Evolutionary conservation across 2,888 invertebrate species (phyloP), one percentile per base, ranked within the genome.

Genomic region (Eledona agricola): DNA sequence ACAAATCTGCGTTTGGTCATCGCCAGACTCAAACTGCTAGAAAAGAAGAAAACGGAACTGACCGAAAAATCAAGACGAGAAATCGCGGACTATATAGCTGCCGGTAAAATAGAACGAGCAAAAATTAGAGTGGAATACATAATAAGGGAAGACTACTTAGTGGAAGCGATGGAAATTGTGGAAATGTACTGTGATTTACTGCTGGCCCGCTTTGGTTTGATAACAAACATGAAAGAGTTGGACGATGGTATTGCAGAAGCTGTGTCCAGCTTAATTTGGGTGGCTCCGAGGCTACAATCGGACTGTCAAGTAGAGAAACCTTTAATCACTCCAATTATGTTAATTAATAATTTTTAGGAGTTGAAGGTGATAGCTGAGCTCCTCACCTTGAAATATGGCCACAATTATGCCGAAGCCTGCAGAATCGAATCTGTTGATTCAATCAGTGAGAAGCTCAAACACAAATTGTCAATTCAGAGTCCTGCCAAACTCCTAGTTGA

Each of bases 151-250:
- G 99, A 99, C 78, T 99, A 99, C 75, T 83, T 98, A 78, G 97
- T 99, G 1, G 99, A 99, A 78, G 98, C 98, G 1, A 95, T 98
- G 91, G 99, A 99, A 80, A 84, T 99, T 51, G 86, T 99, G 0
- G 99, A 99, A 80, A 98, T 99, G 96, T 99, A 96, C 73, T 98
- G 99, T 78, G 99, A 99, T 78, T 80, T 99, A 38, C 77, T 99
- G 28, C 77, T 99, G 42, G 98, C 99, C 0, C 83, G 99, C 67
- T 98, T 97, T 78, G 99, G 98, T 0, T 81, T 99, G 4, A 87
- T 99, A 42, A 94, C 95, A 25, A 96, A 96, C 77, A 95, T 96
- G 92, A 96, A 96, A 82, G 94, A 85, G 73, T 78, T 98, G 5
- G 98, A 99, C 71, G 94, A 94, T 60, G 97, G 98, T 0, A 83